These are phyloP conservation scores for Zingel zingel DNA, from an alignment of 2,113 vertebrate genomes.

Conservation along the genomic window DNA sequence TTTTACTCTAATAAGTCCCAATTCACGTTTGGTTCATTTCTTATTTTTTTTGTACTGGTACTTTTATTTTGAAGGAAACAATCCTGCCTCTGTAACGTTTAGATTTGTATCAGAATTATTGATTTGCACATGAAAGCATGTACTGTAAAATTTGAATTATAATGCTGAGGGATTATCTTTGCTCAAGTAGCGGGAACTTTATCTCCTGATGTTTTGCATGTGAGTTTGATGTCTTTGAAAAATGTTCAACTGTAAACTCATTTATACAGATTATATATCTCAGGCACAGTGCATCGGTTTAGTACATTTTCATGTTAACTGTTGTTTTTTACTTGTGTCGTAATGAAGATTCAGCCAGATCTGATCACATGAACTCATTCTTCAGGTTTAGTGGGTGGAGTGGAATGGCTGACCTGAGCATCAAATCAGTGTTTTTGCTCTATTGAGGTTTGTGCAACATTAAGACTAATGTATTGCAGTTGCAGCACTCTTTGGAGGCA, in stretches of 20 bases:
- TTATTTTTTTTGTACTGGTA: conserved; percentile 53
- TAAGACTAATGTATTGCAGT: not conserved
- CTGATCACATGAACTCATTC: not conserved
- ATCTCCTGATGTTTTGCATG: conserved; percentile 58
- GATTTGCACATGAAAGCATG: conserved; percentile 74
- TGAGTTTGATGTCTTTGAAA: conserved; percentile 43
- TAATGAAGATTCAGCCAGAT: conserved; percentile 12
- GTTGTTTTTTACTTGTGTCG: not conserved
- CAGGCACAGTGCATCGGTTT: conserved; percentile 40
- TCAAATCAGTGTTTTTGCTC: conserved; percentile 1
- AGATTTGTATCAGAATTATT: conserved; percentile 52
- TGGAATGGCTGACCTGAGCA: not conserved
- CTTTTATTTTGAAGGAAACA: conserved; percentile 38
- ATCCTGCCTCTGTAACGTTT: conserved; percentile 45
- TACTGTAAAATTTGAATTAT: conserved; percentile 65
- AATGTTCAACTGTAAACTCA: conserved; percentile 3
- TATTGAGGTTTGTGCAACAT: conserved; percentile 11
- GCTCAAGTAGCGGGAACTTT: not conserved
- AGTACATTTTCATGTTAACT: conserved; percentile 27
- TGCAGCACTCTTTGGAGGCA: conserved; percentile 24
- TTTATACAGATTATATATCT: conserved; percentile 46
- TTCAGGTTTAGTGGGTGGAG: not conserved
- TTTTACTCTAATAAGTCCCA: conserved; percentile 33
- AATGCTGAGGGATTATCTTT: conserved; percentile 29
- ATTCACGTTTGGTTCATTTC: conserved; percentile 5